Evolutionary conservation across 1,140 invertebrate species (phyloP).

Genomic region (Gerris buenoi): DNA sequence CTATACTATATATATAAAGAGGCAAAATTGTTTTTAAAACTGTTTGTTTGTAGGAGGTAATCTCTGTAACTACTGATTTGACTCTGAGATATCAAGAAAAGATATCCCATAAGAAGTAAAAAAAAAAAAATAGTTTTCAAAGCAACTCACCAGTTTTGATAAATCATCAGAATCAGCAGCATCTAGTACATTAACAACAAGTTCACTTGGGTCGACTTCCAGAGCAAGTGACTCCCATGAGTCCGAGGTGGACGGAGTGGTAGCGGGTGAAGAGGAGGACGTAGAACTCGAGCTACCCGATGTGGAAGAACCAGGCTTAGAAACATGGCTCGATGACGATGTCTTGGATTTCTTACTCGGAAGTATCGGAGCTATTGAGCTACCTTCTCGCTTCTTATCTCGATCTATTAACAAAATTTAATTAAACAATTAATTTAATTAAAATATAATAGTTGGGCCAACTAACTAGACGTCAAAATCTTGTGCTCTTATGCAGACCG

Average conservation of each 20-base stretch:
- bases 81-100: too few species aligned
- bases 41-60: too few species aligned
- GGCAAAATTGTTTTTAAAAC: too few species aligned
- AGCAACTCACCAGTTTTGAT: slow-evolving; percentile 43
- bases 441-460: too few species aligned
- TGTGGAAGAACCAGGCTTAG: slow-evolving; percentile 25
- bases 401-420: too few species aligned
- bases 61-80: too few species aligned
- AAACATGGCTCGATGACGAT: slow-evolving; percentile 22
- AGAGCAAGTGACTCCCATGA: slow-evolving; percentile 39
- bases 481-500: too few species aligned
- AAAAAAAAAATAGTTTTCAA: too few species aligned
- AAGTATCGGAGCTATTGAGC: slow-evolving; percentile 28
- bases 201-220: slow-evolving; percentile 42
- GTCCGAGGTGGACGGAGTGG: slow-evolving; percentile 28
- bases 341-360: slow-evolving; percentile 34
- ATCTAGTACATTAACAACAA: slow-evolving; percentile 40
- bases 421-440: too few species aligned
- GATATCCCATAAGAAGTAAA: too few species aligned
- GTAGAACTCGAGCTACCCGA: slow-evolving; percentile 21
- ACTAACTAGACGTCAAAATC: too few species aligned
- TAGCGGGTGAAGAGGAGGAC: slow-evolving; percentile 7
- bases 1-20: too few species aligned
- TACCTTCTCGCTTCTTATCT: slow-evolving; percentile 38
- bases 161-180: slow-evolving; percentile 41